Base-by-base conservation (phyloP, 1,140 invertebrate genomes). In the Pseudomyrmex flavicornis region DNA sequence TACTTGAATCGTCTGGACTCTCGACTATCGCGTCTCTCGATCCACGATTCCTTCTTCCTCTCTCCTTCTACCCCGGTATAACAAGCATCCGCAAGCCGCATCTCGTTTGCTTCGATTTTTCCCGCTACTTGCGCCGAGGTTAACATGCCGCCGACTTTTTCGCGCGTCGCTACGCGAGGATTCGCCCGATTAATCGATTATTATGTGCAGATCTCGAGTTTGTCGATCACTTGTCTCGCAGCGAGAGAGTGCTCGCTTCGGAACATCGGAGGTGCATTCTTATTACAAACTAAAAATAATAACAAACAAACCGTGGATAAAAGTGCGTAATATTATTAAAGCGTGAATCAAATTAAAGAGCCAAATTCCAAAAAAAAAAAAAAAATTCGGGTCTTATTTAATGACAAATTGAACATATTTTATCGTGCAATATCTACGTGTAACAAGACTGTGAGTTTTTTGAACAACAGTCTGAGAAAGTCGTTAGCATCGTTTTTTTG, bases 81-180 rank as follows among this genome's bases (percentile, higher is more conserved):
- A 80, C 76, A 70, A 50, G 65, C 48, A 61, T 26, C 54, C 54
- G 44, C 75, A 61, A 80, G 48, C 20, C 76, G 66, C 76, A 59
- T 80, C 76, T 70, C 46, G 44, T 54, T 12, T 52, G 52, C 56
- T 22, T 15, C 44, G 66, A 80, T 61, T 80, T 72, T 72, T 0
- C 15, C 20, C 48, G 48, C 44, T 59, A 56, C 20, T 13, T 17
- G 52, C 26, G 17, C 15, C 12, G 44, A 59, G 48, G 76, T 80
- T 59, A 59, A 48, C 66, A 35, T 63, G 35, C 15, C 76, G 17
- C 12, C n/a, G 15, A 61, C 20, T 72, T 77, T 77, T 77, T 56
- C 12, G 44, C 52, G 20, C 13, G 12, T 0, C 0, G 5, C 9
- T 15, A 50, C 44, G 10, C 10, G 2, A 26, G 22, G 70, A 69